A percentile compares a stretch with the other conserved stretches of the same genome.
These are phyloP conservation scores for Ophion ellenae DNA, from an alignment of 2,888 invertebrate species.

Conservation along the genomic window DNA sequence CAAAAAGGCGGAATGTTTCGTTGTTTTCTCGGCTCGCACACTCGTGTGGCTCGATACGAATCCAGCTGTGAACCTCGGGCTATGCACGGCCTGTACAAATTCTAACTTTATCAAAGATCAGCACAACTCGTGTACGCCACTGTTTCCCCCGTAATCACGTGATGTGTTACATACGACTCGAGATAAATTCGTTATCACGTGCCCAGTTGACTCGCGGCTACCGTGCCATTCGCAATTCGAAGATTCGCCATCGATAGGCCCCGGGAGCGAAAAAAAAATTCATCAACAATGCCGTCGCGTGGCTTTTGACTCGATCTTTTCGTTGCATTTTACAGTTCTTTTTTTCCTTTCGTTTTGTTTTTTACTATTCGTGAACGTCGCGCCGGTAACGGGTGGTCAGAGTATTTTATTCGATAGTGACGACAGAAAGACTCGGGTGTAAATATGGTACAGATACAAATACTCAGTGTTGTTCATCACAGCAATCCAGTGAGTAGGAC, in stretches of 20 bases:
- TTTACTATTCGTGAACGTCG: too few relatives aligned
- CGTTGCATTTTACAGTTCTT: not conserved
- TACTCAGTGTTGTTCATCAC: conserved; percentile 77
- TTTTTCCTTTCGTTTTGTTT: not conserved
- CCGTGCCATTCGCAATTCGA: conserved; percentile 62
- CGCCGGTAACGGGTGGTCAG: not conserved
- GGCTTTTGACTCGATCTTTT: conserved; percentile 7
- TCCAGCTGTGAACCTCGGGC: conserved; percentile 43
- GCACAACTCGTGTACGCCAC: conserved; percentile 61
- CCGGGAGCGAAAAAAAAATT: conserved; percentile 30
- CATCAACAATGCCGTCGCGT: conserved; percentile 50
- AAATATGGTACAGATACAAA: conserved; percentile 79
- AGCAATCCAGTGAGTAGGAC: conserved; percentile 76
- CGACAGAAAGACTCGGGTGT: conserved; percentile 12
- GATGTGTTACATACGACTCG: conserved; percentile 72
- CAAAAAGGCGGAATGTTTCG: not conserved
- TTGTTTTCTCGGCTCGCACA: conserved; percentile 30
- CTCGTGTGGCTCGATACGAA: not conserved
- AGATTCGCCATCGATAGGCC: conserved; percentile 15
- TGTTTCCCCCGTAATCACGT: conserved; percentile 71
- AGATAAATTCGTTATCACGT: conserved; percentile 75
- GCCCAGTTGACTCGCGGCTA: conserved; percentile 74
- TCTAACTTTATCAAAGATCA: conserved; percentile 71
- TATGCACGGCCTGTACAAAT: conserved; percentile 53
- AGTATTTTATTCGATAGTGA: conserved; percentile 1